Evolutionary conservation across 2,113 vertebrate species (phyloP).

Genomic region (Gallinago media): DNA sequence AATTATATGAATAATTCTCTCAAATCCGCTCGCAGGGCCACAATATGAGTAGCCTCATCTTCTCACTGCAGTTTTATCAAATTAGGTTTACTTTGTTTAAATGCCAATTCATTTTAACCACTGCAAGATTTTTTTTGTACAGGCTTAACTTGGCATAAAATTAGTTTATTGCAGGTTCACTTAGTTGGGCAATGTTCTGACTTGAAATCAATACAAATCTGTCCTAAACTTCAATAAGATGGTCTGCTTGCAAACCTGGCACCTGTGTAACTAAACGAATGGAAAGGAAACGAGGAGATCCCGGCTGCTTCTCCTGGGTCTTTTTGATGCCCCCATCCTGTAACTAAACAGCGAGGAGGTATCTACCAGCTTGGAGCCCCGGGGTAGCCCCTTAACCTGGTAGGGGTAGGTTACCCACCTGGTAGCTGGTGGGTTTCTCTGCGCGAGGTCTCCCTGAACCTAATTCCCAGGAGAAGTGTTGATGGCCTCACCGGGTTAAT

Average conservation of each 20-base stretch:
- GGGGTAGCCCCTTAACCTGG: not conserved
- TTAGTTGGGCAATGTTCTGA: slow-evolving; percentile 8
- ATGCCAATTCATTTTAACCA: slow-evolving; percentile 36
- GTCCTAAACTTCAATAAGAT: not conserved
- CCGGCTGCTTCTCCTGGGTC: not conserved
- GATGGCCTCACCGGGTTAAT: not conserved
- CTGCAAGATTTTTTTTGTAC: slow-evolving; percentile 4
- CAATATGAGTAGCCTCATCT: not conserved
- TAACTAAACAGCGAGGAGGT: not conserved
- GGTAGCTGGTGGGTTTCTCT: not conserved
- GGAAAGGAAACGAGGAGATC: not conserved
- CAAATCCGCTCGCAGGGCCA: not conserved
- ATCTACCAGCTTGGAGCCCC: not conserved
- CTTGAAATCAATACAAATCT: slow-evolving; percentile 48
- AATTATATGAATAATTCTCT: not conserved
- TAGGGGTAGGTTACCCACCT: not conserved
- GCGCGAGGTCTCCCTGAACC: not conserved
- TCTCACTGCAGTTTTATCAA: slow-evolving; percentile 9
- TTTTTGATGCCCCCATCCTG: not conserved
- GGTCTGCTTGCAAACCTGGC: not conserved
- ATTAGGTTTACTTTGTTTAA: slow-evolving; percentile 39
- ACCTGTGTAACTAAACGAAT: not conserved
- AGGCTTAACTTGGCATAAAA: slow-evolving; percentile 54
- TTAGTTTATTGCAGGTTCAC: slow-evolving; percentile 55
- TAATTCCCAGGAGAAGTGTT: not conserved